Evolutionary conservation across 2,888 invertebrate genomes (phyloP), one percentile per base, ranked within the genome.

Genomic region (Parapristionchus giblindavisi): DNA sequence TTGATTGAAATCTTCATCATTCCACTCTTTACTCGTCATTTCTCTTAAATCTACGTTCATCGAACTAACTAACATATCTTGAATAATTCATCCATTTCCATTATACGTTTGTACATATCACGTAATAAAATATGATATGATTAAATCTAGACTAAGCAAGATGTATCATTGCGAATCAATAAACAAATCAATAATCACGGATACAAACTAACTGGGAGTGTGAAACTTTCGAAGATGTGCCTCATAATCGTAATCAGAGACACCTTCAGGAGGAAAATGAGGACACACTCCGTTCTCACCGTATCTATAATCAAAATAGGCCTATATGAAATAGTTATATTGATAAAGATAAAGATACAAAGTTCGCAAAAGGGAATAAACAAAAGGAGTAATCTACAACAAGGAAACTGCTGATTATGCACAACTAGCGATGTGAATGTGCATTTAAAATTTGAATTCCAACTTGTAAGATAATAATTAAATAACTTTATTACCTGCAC

Each of bases 251-350:
- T 92, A 92, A 89, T 94, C 94, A 79, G 93, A 93, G 77, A 95
- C 93, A 83, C 94, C 94, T 88, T 94, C 94, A 86, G 94, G 91
- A n/a, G 94, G 94, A 80, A 94, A 90, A 75, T 93, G 93, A 68
- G 92, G 92, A 89, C 95, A 95, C 61, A 94, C 93, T 74, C 92
- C 92, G 89, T 94, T 94, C 87, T 92, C 92, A 56, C 94, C 95
- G 91, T 94, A 95, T 85, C 93, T 93, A 75, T 24, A 78, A 68
- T 4, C 24, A n/a, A n/a, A n/a, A n/a, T n/a, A n/a, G n/a, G n/a
- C n/a, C n/a, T n/a, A n/a, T n/a, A n/a, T n/a, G n/a, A n/a, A n/a
- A n/a, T n/a, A n/a, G n/a, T n/a, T n/a, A n/a, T n/a, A n/a, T n/a
- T n/a, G n/a, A n/a, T n/a, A n/a, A n/a, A n/a, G n/a, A n/a, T n/a